A percentile compares a stretch with the other conserved stretches of the same genome.
Evolutionary conservation across 1,140 invertebrate species (phyloP).

Genomic region (Drosophila suzukii): DNA sequence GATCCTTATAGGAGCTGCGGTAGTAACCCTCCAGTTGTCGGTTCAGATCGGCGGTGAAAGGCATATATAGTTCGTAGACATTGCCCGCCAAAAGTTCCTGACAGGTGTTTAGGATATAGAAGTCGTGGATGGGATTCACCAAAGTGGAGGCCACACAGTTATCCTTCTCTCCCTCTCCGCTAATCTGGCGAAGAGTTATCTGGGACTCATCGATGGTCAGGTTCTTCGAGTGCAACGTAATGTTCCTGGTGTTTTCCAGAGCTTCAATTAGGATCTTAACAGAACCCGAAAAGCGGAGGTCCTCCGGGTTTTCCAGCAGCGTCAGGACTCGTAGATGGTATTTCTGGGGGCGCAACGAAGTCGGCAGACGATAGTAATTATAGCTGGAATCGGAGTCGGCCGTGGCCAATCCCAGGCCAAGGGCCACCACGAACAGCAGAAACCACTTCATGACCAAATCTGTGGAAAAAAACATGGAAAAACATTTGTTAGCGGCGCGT

Average conservation of each 20-base stretch:
- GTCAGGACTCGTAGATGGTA: conserved; percentile 88
- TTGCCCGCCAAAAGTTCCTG: conserved; percentile 85
- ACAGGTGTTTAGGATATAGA: conserved; percentile 87
- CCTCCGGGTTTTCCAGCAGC: conserved; percentile 86
- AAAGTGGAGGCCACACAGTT: conserved; percentile 69
- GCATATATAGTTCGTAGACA: conserved; percentile 88
- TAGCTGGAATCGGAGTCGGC: conserved; percentile 37
- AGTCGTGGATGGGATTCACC: conserved; percentile 87
- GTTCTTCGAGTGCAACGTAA: conserved; percentile 89
- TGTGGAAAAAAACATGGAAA: conserved; percentile 14
- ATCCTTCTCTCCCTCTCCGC: conserved; percentile 43
- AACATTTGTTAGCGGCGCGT: conserved; percentile 9
- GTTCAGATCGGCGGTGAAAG: conserved; percentile 88
- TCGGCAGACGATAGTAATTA: conserved; percentile 87
- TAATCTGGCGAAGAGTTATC: conserved; percentile 80
- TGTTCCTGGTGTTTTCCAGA: conserved; percentile 86
- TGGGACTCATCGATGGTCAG: conserved; percentile 85
- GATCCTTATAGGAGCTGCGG: conserved; percentile 90
- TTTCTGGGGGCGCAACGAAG: conserved; percentile 87
- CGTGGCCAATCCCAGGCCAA: conserved; percentile 43
- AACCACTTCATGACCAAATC: conserved; percentile 60
- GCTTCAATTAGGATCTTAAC: conserved; percentile 87
- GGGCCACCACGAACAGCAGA: conserved; percentile 51
- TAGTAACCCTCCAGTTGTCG: conserved; percentile 91
- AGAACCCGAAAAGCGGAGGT: conserved; percentile 87